phyloP scores from a whole-genome alignment of 2,888 invertebrate species.

The Oeneis ivallda region DNA sequence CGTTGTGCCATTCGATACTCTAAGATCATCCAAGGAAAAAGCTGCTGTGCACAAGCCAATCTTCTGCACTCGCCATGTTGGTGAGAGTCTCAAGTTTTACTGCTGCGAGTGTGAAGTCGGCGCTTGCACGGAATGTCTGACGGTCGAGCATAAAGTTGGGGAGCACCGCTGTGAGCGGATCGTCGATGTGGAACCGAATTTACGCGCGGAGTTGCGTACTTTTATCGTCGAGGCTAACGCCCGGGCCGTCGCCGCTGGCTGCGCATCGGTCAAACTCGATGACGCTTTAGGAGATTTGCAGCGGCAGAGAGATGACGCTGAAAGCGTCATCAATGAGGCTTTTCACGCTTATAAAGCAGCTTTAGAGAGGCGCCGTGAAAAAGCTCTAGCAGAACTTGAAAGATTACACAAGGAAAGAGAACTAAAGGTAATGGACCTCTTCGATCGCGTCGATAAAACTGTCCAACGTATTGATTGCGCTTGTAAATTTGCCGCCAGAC shows the following conservation, averaged over 20 bases:
- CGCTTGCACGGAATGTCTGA: conserved; percentile 93
- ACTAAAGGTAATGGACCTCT: conserved; percentile 93
- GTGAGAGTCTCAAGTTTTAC: conserved; percentile 93
- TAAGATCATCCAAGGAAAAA: conserved; percentile 89
- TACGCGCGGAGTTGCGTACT: conserved; percentile 88
- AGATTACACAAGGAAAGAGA: conserved; percentile 91
- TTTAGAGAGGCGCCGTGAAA: conserved; percentile 90
- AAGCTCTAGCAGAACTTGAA: conserved; percentile 87
- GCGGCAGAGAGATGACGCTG: conserved; percentile 92
- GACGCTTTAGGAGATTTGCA: conserved; percentile 92
- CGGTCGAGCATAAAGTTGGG: conserved; percentile 90
- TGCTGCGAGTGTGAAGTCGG: conserved; percentile 93
- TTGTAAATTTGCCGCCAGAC: conserved; percentile 90
- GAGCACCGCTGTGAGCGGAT: conserved; percentile 92
- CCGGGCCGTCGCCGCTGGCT: conserved; percentile 88
- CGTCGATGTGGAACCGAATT: conserved; percentile 88
- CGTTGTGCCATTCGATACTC: conserved; percentile 93
- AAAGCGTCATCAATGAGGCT: conserved; percentile 90
- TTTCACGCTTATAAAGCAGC: conserved; percentile 90
- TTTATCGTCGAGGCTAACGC: conserved; percentile 88
- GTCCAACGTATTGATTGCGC: conserved; percentile 93
- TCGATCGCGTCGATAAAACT: conserved; percentile 91
- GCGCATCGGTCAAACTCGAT: conserved; percentile 87
- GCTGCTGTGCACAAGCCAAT: conserved; percentile 94
- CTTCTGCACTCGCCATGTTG: conserved; percentile 89